phyloP scores from a whole-genome alignment of 2,888 invertebrate genomes.

The Amblyteles armatorius region DNA sequence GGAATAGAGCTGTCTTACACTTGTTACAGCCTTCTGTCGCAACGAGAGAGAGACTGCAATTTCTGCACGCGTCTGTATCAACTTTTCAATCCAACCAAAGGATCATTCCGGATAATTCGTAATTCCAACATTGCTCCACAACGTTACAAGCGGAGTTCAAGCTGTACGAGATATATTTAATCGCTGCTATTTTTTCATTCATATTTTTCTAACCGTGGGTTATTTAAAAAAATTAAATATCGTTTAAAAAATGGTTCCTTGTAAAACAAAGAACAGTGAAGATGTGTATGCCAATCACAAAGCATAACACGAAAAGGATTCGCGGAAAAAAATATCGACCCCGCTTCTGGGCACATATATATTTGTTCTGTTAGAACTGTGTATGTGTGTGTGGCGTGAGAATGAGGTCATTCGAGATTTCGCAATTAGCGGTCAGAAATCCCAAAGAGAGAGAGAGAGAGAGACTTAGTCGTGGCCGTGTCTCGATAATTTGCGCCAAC shows the following conservation, averaged over 20 bases:
- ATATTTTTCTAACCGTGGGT: not conserved
- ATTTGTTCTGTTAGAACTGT: slow-evolving; percentile 2
- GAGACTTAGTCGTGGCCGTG: slow-evolving; percentile 1
- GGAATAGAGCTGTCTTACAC: slow-evolving; percentile 34
- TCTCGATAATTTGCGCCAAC: slow-evolving; percentile 26
- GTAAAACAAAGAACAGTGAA: not conserved
- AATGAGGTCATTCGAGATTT: slow-evolving; percentile 58
- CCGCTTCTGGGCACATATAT: slow-evolving; percentile 22
- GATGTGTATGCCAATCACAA: not conserved
- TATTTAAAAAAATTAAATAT: not conserved
- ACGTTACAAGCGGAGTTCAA: slow-evolving; percentile 31
- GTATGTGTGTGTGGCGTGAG: slow-evolving; percentile 44
- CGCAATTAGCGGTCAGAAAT: slow-evolving; percentile 60
- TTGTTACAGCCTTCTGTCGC: slow-evolving; percentile 43
- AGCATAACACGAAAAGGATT: slow-evolving; percentile 16
- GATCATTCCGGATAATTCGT: slow-evolving; percentile 58
- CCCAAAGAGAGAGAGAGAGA: slow-evolving; percentile 2
- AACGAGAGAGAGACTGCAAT: slow-evolving; percentile 49
- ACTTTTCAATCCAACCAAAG: slow-evolving; percentile 55
- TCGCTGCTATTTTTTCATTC: slow-evolving; percentile 16
- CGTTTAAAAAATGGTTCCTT: not conserved
- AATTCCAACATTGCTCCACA: slow-evolving; percentile 37
- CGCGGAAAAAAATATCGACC: slow-evolving; percentile 37
- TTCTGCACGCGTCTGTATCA: slow-evolving; percentile 50
- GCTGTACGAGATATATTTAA: not conserved